Evolutionary conservation across 1,140 invertebrate genomes (phyloP).

Genomic region (Goniozus legneri): DNA sequence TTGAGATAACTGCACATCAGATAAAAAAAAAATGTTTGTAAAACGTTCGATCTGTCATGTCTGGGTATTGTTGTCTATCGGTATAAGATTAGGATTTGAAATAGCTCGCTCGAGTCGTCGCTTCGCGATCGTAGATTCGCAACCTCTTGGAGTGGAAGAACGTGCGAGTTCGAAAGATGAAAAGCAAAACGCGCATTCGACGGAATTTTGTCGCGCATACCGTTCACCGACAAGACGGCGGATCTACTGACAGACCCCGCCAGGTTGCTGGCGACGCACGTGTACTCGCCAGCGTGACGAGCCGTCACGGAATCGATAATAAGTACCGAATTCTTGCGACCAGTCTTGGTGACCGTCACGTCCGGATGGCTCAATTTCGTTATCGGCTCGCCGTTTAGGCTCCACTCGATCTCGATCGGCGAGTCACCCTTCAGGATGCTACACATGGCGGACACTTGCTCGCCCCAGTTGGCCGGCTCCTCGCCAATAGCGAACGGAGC

Average conservation of each 20-base stretch:
- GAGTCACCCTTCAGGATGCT: slow-evolving; percentile 69
- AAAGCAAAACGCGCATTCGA: no score
- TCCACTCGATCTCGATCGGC: slow-evolving; percentile 70
- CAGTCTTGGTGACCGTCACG: slow-evolving; percentile 66
- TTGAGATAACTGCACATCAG: no score
- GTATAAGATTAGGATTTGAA: no score
- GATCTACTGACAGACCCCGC: slow-evolving; percentile 66
- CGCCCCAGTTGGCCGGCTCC: slow-evolving; percentile 48
- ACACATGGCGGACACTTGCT: slow-evolving; percentile 59
- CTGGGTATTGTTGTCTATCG: no score
- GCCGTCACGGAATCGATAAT: slow-evolving; percentile 68
- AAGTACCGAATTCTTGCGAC: slow-evolving; percentile 69
- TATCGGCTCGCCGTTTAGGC: slow-evolving; percentile 65
- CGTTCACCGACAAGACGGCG: slow-evolving; percentile 68
- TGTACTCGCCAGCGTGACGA: slow-evolving; percentile 71
- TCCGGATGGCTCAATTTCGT: slow-evolving; percentile 58
- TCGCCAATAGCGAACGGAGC: slow-evolving; percentile 66
- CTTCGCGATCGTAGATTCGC: no score
- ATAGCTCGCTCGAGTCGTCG: no score
- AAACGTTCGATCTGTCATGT: no score
- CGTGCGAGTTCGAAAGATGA: no score
- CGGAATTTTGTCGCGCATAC: slow-evolving; percentile 55
- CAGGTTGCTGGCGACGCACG: slow-evolving; percentile 71
- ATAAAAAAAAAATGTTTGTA: no score
- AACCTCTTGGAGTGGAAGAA: no score